Conservation (phyloP, 2,113 vertebrate genomes). For the Paramormyrops kingsleyae region DNA sequence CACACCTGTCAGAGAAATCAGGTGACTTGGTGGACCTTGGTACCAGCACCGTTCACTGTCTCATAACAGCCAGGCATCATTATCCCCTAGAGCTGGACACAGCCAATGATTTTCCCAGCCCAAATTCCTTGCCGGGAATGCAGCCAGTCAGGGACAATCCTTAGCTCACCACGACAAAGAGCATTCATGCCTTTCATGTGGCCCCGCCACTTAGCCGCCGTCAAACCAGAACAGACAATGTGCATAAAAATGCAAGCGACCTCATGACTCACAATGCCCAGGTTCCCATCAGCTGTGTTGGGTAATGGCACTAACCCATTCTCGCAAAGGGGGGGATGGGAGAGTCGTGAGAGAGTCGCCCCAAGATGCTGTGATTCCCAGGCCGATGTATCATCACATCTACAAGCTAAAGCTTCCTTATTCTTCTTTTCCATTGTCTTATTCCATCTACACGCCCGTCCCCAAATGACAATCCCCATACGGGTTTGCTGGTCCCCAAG, state of each 20-base stretch:
- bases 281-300: constrained; percentile 6
- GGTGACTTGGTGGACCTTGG: not conserved
- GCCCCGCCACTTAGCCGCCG: not conserved
- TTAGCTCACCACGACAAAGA: not conserved
- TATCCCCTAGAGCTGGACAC: not conserved
- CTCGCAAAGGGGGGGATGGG: not conserved
- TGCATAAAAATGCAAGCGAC: not conserved
- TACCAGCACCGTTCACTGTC: not conserved
- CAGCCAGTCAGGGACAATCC: not conserved
- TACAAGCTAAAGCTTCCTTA: not conserved
- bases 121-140: not conserved
- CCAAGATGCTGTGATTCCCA: not conserved
- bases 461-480: not conserved
- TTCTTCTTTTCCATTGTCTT: not conserved
- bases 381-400: not conserved
- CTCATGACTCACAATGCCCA: not conserved
- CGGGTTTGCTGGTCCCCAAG: not conserved
- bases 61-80: not conserved
- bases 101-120: not conserved
- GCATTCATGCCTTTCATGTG: constrained; percentile 1
- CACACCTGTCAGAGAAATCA: not conserved
- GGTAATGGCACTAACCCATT: not conserved
- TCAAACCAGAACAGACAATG: not conserved
- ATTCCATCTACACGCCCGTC: not conserved
- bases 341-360: not conserved